A percentile compares a stretch with the other conserved stretches of the same genome.
Conservation (phyloP, 2,888 invertebrate genomes). For the Idaea aversata region DNA sequence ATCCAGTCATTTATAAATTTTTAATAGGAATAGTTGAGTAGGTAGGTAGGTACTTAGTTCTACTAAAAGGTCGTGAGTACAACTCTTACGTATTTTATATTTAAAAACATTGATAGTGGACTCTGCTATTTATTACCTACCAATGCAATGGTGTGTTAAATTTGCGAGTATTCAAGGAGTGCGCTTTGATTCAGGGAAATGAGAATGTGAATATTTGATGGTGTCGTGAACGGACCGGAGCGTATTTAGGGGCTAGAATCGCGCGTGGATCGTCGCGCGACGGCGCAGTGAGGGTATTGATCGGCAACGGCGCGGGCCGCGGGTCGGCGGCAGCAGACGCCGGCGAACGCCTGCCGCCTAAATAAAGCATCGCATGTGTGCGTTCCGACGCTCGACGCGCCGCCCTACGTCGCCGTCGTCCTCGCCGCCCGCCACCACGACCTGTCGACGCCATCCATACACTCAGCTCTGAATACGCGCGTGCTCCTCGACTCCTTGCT, state of each 20-base stretch:
- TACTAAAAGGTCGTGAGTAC: background rate
- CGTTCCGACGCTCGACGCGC: slow-evolving; percentile 41
- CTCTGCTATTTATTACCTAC: background rate
- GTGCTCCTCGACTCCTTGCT: background rate
- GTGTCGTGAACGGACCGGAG: slow-evolving; percentile 61
- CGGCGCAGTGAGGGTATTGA: slow-evolving; percentile 79
- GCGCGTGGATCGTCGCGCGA: slow-evolving; percentile 66
- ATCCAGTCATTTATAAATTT: too few relatives aligned
- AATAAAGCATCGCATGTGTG: slow-evolving; percentile 78
- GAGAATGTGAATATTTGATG: slow-evolving; percentile 78
- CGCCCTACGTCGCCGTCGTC: slow-evolving; percentile 58
- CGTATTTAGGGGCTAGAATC: slow-evolving; percentile 69
- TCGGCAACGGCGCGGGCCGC: slow-evolving; percentile 64
- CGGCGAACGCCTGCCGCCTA: slow-evolving; percentile 76
- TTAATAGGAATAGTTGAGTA: background rate
- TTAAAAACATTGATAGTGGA: background rate
- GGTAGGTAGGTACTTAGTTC: background rate
- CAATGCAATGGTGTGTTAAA: slow-evolving; percentile 18
- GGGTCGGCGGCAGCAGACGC: slow-evolving; percentile 68
- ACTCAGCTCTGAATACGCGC: slow-evolving; percentile 13
- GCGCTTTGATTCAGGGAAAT: slow-evolving; percentile 66
- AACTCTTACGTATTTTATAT: background rate
- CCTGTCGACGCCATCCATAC: slow-evolving; percentile 32
- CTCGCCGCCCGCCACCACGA: slow-evolving; percentile 34
- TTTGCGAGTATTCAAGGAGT: slow-evolving; percentile 33